These are phyloP conservation scores for Thaumetopoea pityocampa DNA, from an alignment of 1,140 invertebrate genomes.

Conservation along the genomic window DNA sequence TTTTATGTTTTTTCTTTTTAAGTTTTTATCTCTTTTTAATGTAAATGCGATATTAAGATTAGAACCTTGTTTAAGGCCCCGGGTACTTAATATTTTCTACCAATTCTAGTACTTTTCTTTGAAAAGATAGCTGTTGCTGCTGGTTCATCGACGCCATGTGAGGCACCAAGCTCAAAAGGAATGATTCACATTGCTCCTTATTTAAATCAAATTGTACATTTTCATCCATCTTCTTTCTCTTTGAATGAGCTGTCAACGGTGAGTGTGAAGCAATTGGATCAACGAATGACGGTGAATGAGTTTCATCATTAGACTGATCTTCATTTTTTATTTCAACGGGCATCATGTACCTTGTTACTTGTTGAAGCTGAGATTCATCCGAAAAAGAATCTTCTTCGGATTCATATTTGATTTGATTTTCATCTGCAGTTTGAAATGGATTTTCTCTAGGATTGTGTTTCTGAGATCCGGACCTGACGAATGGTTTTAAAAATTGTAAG, in stretches of 20 bases:
- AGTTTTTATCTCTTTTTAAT: too few species aligned
- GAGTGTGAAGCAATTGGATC: not conserved
- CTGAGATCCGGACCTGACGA: too few species aligned
- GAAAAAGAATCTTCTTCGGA: too few species aligned
- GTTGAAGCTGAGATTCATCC: too few species aligned
- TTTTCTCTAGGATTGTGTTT: too few species aligned
- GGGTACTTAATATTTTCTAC: conserved; percentile 4
- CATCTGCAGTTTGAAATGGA: not conserved
- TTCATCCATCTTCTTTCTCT: not conserved
- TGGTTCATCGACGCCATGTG: not conserved
- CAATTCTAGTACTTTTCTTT: conserved; percentile 1
- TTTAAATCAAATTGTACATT: not conserved
- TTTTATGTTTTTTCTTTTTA: too few species aligned
- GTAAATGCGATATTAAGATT: too few species aligned
- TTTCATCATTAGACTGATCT: too few species aligned
- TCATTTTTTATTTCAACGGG: too few species aligned
- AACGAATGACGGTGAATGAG: too few species aligned
- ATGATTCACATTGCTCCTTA: not conserved
- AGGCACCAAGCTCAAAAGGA: conserved; percentile 1
- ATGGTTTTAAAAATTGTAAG: not conserved
- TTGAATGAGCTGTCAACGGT: not conserved
- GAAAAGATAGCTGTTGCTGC: conserved; percentile 1
- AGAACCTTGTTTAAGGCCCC: too few species aligned
- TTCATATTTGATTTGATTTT: conserved; percentile 1
- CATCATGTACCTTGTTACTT: too few species aligned